Conservation (phyloP, 2,888 invertebrate genomes). For the Megamerina dolium region DNA sequence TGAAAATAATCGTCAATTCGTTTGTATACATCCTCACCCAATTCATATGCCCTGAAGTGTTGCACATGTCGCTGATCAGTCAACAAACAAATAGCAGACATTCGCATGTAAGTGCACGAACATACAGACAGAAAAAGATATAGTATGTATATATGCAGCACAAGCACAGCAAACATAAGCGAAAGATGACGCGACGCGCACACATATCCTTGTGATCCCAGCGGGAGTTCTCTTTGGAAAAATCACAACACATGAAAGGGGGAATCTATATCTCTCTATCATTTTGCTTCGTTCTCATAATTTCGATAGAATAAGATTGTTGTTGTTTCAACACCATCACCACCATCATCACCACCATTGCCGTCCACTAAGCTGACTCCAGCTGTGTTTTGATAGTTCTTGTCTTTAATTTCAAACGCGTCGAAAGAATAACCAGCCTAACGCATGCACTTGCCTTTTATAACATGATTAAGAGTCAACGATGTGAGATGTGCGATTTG, state of each 20-base stretch:
- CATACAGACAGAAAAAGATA: slow-evolving; percentile 24
- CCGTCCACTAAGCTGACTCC: no score
- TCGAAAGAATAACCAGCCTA: no score
- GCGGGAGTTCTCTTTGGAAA: slow-evolving; percentile 42
- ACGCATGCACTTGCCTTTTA: slow-evolving; percentile 48
- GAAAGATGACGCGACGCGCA: no score
- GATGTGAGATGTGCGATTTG: no score
- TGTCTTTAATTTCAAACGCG: slow-evolving; percentile 41
- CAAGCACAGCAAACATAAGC: no score
- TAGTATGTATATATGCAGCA: no score
- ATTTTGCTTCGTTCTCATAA: no score
- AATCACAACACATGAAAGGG: no score
- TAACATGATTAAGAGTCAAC: slow-evolving; percentile 50
- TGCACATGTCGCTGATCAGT: slow-evolving; percentile 39
- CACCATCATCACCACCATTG: no score
- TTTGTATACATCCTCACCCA: not conserved
- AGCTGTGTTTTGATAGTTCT: slow-evolving; percentile 39
- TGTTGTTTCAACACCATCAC: no score
- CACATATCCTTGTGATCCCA: slow-evolving; percentile 37
- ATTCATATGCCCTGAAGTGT: slow-evolving; percentile 33
- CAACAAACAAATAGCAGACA: slow-evolving; percentile 2
- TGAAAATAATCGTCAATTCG: slow-evolving; percentile 7
- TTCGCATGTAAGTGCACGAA: slow-evolving; percentile 7
- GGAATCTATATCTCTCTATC: not conserved
- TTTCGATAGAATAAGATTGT: no score